Evolutionary conservation across 2,888 invertebrate species (phyloP).

Genomic region (Drosophila vallismaia): DNA sequence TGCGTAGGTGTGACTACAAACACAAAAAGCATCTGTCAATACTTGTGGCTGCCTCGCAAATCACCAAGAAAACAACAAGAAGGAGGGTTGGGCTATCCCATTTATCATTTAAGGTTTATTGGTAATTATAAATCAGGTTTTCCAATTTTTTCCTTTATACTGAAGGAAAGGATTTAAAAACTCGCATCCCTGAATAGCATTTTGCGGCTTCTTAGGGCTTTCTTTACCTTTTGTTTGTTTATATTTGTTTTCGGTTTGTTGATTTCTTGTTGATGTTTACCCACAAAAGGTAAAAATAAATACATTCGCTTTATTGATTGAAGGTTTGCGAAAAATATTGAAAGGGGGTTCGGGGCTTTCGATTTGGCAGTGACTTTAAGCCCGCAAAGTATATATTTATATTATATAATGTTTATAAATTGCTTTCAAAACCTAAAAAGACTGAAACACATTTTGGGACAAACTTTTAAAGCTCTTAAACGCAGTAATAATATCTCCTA

Average conservation of each 20-base stretch:
- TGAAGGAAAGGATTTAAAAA: slow-evolving; percentile 44
- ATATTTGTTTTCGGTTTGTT: slow-evolving; percentile 28
- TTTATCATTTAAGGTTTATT: slow-evolving; percentile 55
- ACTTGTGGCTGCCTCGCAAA: slow-evolving; percentile 57
- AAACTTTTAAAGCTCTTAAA: no score
- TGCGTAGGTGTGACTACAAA: slow-evolving; percentile 1
- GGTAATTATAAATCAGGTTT: slow-evolving; percentile 56
- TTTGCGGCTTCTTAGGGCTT: slow-evolving; percentile 66
- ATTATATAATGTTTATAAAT: no score
- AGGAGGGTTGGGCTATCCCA: background rate
- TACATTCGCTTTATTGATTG: slow-evolving; percentile 17
- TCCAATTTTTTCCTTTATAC: background rate
- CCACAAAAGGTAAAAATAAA: slow-evolving; percentile 6
- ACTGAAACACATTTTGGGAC: background rate
- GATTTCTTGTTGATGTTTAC: slow-evolving; percentile 31
- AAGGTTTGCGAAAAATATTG: background rate
- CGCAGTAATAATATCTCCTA: background rate
- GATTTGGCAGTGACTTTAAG: background rate
- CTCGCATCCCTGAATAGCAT: slow-evolving; percentile 60
- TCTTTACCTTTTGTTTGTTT: slow-evolving; percentile 8
- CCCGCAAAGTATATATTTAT: background rate
- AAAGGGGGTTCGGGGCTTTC: background rate
- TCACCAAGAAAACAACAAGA: slow-evolving; percentile 42
- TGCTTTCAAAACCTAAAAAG: no score
- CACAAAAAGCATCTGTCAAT: slow-evolving; percentile 52